Conservation (phyloP, 92 coral and sea anemone genomes). For the Epizoanthus ramosus region DNA sequence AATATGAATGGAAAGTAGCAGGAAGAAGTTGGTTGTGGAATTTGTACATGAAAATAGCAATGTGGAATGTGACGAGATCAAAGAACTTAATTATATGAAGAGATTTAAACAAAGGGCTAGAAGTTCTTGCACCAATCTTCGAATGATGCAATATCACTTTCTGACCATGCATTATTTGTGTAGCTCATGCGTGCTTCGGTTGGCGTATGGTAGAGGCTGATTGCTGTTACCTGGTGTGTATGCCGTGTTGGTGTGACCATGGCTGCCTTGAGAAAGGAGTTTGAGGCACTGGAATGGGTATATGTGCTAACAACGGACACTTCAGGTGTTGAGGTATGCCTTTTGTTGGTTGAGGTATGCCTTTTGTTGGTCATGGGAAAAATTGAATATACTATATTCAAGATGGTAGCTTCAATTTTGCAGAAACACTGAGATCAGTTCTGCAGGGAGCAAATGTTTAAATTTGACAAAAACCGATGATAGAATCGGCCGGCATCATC, state of each 20-base stretch:
- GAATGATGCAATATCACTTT: constrained; percentile 6
- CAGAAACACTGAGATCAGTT: no score
- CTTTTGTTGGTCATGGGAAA: constrained; percentile 38
- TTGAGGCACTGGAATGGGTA: constrained; percentile 31
- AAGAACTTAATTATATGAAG: no score
- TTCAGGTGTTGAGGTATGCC: constrained; percentile 15
- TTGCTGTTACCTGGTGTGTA: constrained; percentile 29
- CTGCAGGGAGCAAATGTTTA: no score
- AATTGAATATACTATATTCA: no score
- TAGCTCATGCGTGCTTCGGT: constrained; percentile 13
- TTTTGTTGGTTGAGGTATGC: constrained; percentile 23
- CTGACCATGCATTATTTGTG: not conserved
- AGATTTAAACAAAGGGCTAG: no score
- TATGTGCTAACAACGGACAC: not conserved
- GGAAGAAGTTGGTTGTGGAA: no score
- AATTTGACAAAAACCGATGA: no score
- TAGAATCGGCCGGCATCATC: no score
- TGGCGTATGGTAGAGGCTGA: constrained; percentile 16
- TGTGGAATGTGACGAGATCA: no score
- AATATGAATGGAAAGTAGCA: no score
- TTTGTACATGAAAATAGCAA: no score
- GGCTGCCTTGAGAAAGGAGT: constrained; percentile 9
- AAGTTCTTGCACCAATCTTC: constrained; percentile 23
- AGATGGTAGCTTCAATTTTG: no score
- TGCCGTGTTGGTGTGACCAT: constrained; percentile 7